Evolutionary conservation across 30 jellyfish, hydroid and myxozoan genomes (phyloP).

Genomic region (Calvadosia cruxmelitensis): DNA sequence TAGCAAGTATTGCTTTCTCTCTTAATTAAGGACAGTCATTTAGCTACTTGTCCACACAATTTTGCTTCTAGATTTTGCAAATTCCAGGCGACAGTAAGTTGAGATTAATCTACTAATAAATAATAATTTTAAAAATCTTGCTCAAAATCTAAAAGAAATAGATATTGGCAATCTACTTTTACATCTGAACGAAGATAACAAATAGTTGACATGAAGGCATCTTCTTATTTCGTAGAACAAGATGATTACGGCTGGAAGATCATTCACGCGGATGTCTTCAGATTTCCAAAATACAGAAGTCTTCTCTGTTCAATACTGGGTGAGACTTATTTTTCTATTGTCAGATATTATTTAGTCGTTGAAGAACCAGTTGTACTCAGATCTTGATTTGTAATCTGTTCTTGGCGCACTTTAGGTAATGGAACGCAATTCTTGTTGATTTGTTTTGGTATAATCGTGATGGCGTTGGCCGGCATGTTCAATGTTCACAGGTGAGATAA

Average conservation of each 20-base stretch:
- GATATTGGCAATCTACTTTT: neutral
- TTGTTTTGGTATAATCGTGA: constrained; percentile 65
- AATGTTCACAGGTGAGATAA: constrained; percentile 76
- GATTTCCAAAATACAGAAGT: constrained; percentile 80
- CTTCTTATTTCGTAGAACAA: constrained; percentile 39
- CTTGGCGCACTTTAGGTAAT: constrained; percentile 50
- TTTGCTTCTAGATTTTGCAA: too few relatives aligned
- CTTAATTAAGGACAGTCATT: too few relatives aligned
- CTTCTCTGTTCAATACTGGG: constrained; percentile 81
- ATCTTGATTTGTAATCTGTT: too few relatives aligned
- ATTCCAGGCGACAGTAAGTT: too few relatives aligned
- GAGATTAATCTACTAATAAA: too few relatives aligned
- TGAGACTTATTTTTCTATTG: constrained; percentile 6
- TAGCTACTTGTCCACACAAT: too few relatives aligned
- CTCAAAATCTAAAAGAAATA: too few relatives aligned
- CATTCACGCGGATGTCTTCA: constrained; percentile 86
- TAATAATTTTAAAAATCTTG: too few relatives aligned
- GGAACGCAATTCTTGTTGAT: constrained; percentile 79
- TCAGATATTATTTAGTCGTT: too few relatives aligned
- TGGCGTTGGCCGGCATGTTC: constrained; percentile 87
- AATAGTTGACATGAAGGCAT: neutral
- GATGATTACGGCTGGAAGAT: constrained; percentile 98
- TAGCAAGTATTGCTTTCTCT: too few relatives aligned
- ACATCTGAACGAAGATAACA: neutral
- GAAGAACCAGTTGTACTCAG: too few relatives aligned